phyloP scores from a whole-genome alignment of 2,888 invertebrate species.

The Sturmia bella region DNA sequence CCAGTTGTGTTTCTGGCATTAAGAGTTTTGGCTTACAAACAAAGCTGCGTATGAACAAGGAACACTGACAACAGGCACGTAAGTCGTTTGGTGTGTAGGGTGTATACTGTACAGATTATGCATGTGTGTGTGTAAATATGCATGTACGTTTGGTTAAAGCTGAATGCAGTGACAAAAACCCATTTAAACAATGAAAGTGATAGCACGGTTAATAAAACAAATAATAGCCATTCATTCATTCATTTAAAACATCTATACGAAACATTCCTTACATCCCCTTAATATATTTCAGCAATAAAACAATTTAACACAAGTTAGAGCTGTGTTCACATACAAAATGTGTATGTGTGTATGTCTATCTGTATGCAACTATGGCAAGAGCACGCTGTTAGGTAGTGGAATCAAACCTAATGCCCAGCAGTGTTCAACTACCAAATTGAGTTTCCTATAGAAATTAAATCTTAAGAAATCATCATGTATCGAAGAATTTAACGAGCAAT shows the following conservation, averaged over 20 bases:
- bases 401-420: conserved; percentile 25
- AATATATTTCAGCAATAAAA: conserved; percentile 25
- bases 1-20: too few relatives aligned
- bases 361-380: not conserved
- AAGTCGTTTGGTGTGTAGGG: too few relatives aligned
- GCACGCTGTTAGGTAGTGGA: not conserved
- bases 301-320: conserved; percentile 27
- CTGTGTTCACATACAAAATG: conserved; percentile 3
- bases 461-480: too few relatives aligned
- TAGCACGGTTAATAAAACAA: conserved; percentile 51
- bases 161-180: conserved; percentile 37
- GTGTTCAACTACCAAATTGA: not conserved
- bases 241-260: conserved; percentile 6
- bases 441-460: too few relatives aligned
- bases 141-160: not conserved
- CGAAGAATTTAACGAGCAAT: too few relatives aligned
- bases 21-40: too few relatives aligned
- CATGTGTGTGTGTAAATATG: not conserved
- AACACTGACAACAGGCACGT: too few relatives aligned
- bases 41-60: too few relatives aligned
- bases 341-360: too few relatives aligned
- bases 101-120: too few relatives aligned
- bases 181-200: conserved; percentile 41
- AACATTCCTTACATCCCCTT: conserved; percentile 15
- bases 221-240: conserved; percentile 40